Evolutionary conservation across 2,113 vertebrate species (phyloP).

Genomic region (Mormyrus lacerda): DNA sequence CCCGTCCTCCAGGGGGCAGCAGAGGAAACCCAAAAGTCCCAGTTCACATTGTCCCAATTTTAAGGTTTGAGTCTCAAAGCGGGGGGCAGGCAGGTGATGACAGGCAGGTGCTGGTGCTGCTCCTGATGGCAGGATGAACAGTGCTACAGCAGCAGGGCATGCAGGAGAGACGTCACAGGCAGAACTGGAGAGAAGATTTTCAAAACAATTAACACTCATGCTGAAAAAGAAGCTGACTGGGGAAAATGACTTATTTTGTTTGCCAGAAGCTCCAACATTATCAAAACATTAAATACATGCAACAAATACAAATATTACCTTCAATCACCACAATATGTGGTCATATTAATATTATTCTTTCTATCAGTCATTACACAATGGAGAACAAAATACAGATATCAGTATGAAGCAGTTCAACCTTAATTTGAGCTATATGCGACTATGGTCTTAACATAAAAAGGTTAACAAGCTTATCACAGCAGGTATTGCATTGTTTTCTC

Average conservation of each 20-base stretch:
- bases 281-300: not conserved
- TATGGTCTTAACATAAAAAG: not conserved
- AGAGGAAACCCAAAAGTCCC: too few species aligned
- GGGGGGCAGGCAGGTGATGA: too few species aligned
- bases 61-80: too few species aligned
- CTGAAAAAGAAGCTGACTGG: not conserved
- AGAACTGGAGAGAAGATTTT: not conserved
- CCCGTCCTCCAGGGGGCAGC: too few species aligned
- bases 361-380: not conserved
- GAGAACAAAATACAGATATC: constrained; percentile 1
- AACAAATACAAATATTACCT: not conserved
- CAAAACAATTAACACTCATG: not conserved
- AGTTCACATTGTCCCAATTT: too few species aligned
- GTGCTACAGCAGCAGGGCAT: too few species aligned
- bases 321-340: not conserved
- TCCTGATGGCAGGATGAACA: too few species aligned
- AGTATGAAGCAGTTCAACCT: not conserved
- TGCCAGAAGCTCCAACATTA: not conserved
- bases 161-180: too few species aligned
- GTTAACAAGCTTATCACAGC: not conserved
- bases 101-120: too few species aligned
- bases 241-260: not conserved
- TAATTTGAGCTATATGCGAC: not conserved
- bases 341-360: not conserved
- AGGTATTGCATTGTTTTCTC: not conserved